phyloP scores from a whole-genome alignment of 2,113 vertebrate species.

The Ranitomeya variabilis region DNA sequence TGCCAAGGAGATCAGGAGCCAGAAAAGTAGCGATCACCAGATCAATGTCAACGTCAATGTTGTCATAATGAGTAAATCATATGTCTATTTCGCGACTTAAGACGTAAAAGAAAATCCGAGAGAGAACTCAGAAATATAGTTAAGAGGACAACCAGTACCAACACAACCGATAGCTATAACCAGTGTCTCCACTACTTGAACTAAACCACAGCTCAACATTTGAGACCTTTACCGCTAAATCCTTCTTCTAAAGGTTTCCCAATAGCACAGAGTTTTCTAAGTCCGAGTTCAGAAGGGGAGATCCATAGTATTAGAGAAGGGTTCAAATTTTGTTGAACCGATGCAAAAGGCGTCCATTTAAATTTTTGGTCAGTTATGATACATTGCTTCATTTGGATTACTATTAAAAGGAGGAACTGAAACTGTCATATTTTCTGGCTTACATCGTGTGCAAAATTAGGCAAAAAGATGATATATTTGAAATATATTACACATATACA shows the following conservation, averaged over 20 bases:
- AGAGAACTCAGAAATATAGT: background rate
- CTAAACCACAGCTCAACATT: background rate
- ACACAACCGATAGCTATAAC: background rate
- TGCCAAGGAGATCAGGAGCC: too few species aligned
- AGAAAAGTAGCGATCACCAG: too few species aligned
- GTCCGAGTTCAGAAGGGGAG: background rate
- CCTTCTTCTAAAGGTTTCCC: background rate
- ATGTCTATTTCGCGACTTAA: constrained; percentile 14
- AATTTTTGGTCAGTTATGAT: background rate
- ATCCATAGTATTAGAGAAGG: background rate
- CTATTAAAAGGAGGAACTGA: background rate
- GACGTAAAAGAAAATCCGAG: background rate
- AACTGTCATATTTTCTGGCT: background rate
- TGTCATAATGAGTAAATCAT: background rate
- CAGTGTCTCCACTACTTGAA: background rate
- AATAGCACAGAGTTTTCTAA: background rate
- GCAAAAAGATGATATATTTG: background rate
- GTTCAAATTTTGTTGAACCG: background rate
- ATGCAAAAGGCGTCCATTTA: background rate
- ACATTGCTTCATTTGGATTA: background rate
- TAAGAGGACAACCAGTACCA: background rate
- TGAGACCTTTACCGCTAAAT: background rate
- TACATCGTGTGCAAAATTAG: background rate
- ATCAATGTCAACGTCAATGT: too few species aligned
- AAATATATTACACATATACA: background rate